These are phyloP conservation scores for Drepana falcataria DNA, from an alignment of 2,888 invertebrate genomes.

Conservation along the genomic window DNA sequence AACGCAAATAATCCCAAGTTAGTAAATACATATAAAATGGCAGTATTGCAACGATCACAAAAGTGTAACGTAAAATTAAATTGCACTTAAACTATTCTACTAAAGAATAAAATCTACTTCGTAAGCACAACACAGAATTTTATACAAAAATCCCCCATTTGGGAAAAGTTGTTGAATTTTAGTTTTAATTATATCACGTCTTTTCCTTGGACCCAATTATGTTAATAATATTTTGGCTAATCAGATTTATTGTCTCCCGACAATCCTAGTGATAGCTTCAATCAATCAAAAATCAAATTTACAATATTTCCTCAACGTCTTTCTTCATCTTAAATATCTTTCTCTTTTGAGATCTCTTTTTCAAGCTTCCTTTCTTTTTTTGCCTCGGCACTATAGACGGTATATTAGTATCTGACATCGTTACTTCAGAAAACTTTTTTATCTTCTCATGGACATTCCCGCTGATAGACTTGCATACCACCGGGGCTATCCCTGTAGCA, in stretches of 20 bases:
- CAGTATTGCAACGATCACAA: slow-evolving; percentile 34
- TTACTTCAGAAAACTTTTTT: slow-evolving; percentile 55
- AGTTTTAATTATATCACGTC: too few species aligned
- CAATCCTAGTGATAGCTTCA: not conserved
- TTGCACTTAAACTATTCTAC: not conserved
- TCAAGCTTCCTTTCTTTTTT: slow-evolving; percentile 54
- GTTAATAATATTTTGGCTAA: not conserved
- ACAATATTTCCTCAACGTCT: slow-evolving; percentile 63
- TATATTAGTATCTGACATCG: slow-evolving; percentile 38
- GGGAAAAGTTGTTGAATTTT: too few species aligned
- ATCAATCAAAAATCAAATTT: slow-evolving; percentile 12
- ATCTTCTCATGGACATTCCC: slow-evolving; percentile 72
- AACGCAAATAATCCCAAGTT: slow-evolving; percentile 13
- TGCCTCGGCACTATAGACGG: slow-evolving; percentile 50
- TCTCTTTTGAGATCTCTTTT: slow-evolving; percentile 49
- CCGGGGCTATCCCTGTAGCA: slow-evolving; percentile 32
- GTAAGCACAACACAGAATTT: not conserved
- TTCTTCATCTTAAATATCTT: slow-evolving; percentile 60
- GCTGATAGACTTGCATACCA: slow-evolving; percentile 42
- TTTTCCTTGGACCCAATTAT: too few species aligned
- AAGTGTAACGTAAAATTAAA: not conserved
- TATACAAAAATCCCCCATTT: not conserved
- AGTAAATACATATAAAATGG: slow-evolving; percentile 29
- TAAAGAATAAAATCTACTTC: not conserved
- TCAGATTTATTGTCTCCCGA: not conserved